phyloP scores from a whole-genome alignment of 64 coral and sea anemone genomes.

The Stichodactyla mertensii region DNA sequence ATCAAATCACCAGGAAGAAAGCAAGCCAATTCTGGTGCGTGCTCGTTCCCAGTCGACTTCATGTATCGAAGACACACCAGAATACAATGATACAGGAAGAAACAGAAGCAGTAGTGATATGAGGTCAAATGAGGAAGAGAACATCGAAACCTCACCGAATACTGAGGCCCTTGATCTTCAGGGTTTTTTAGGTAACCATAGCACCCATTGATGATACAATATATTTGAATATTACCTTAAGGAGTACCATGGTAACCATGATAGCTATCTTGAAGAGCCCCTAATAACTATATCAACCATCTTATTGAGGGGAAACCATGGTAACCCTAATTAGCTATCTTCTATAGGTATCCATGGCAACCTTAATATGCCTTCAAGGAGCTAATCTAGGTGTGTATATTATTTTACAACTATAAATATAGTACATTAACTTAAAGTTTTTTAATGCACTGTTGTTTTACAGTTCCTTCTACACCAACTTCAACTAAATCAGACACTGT shows the following conservation, averaged over 20 bases:
- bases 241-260: neutral
- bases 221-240: too few relatives aligned
- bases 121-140: neutral
- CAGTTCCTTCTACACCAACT: slow-evolving; percentile 1
- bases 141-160: neutral
- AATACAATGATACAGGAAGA: neutral
- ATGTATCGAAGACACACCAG: neutral
- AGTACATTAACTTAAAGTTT: neutral
- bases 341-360: neutral
- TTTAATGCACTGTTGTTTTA: neutral
- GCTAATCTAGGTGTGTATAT: too few relatives aligned
- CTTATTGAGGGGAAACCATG: neutral
- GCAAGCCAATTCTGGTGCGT: neutral
- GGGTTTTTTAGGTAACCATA: neutral
- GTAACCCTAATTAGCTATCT: neutral
- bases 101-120: neutral
- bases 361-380: neutral
- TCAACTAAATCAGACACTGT: slow-evolving; percentile 49
- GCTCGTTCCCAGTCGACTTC: slow-evolving; percentile 13
- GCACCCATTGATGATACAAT: neutral
- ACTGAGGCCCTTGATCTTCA: slow-evolving; percentile 3
- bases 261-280: neutral
- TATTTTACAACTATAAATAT: too few relatives aligned
- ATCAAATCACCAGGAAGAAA: neutral
- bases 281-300: too few relatives aligned